Conservation (phyloP, 1,140 invertebrate species). For the Lucilia sericata region DNA sequence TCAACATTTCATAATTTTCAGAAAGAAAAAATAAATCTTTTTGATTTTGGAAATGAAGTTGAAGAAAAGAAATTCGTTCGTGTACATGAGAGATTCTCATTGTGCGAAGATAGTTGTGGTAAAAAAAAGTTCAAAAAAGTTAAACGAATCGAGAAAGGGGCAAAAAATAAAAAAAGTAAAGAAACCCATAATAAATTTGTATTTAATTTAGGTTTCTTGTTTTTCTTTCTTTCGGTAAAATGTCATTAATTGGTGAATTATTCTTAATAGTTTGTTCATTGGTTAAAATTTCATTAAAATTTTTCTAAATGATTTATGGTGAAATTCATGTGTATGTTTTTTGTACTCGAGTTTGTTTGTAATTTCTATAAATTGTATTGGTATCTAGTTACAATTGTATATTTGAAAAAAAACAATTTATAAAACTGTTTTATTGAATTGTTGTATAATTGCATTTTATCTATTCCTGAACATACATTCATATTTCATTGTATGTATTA, state of each 20-base stretch:
- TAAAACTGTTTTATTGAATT: too few species aligned
- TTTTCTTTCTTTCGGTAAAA: background rate
- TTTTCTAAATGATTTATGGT: too few species aligned
- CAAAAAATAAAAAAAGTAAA: background rate
- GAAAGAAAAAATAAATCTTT: background rate
- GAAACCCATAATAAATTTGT: background rate
- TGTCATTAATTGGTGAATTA: constrained; percentile 36
- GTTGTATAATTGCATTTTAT: too few species aligned
- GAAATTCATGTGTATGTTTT: too few species aligned
- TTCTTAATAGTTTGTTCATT: background rate
- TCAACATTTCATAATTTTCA: background rate
- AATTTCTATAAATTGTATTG: too few species aligned
- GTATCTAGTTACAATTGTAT: too few species aligned
- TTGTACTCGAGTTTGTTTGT: too few species aligned
- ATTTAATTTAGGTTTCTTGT: background rate
- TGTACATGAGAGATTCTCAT: too few species aligned
- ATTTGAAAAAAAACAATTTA: too few species aligned
- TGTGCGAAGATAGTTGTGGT: background rate
- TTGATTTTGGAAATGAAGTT: constrained; percentile 37
- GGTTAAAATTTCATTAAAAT: too few species aligned
- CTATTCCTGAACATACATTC: too few species aligned
- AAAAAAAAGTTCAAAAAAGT: constrained; percentile 35
- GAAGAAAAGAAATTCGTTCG: background rate
- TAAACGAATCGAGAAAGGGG: constrained; percentile 30
- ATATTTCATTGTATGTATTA: too few species aligned